These are phyloP conservation scores for Pipistrellus kuhlii DNA, from an alignment of 2,797 vertebrate species.

Conservation along the genomic window DNA sequence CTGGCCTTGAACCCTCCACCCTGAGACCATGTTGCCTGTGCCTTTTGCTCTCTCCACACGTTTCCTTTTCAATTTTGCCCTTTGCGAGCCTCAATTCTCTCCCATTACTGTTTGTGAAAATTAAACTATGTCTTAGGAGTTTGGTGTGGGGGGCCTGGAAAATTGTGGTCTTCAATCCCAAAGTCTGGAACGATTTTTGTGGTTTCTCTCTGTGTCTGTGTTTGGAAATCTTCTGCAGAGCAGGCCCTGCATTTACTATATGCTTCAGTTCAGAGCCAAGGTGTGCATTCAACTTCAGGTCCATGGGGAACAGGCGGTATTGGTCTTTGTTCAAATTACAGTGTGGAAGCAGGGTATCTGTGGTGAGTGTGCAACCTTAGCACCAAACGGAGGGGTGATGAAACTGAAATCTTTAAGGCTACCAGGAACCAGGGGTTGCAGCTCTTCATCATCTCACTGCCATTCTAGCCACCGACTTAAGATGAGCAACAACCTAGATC, in stretches of 20 bases:
- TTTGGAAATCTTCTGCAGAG: conserved; percentile 80
- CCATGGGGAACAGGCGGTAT: conserved; percentile 76
- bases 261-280: conserved; percentile 79
- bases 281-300: conserved; percentile 76
- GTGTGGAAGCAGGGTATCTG: conserved; percentile 78
- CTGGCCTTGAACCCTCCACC: background rate
- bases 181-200: conserved; percentile 67
- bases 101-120: conserved; percentile 45
- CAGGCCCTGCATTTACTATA: conserved; percentile 78
- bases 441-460: conserved; percentile 80
- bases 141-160: background rate
- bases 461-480: conserved; percentile 75
- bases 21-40: background rate
- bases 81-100: conserved; percentile 26
- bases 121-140: conserved; percentile 50
- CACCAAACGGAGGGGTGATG: conserved; percentile 57
- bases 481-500: conserved; percentile 71
- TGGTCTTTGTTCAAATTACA: conserved; percentile 77
- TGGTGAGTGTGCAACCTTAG: conserved; percentile 79
- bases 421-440: conserved; percentile 72
- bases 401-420: conserved; percentile 60
- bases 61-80: conserved; percentile 23
- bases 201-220: conserved; percentile 79
- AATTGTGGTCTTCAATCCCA: conserved; percentile 58
- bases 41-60: background rate